Conservation (phyloP, 2,113 vertebrate species). For the Rattus rattus region DNA sequence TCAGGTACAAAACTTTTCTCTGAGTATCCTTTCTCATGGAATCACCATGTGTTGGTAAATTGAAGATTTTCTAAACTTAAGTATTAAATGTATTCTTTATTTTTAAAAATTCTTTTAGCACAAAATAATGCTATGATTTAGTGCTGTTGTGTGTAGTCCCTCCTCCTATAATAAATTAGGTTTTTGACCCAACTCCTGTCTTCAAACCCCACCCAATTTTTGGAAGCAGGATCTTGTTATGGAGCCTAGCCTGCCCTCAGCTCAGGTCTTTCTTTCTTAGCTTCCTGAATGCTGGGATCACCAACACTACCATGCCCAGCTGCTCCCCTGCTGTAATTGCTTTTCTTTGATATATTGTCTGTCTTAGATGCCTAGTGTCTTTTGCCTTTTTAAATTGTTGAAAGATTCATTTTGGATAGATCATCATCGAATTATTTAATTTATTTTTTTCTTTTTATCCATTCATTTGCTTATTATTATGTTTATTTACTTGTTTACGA, state of each 20-base stretch:
- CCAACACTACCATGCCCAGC: not conserved
- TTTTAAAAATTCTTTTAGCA: not conserved
- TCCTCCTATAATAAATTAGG: not conserved
- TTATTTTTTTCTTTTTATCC: not conserved
- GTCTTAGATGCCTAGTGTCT: not conserved
- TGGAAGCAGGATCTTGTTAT: not conserved
- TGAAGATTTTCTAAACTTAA: constrained; percentile 12
- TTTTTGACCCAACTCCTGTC: not conserved
- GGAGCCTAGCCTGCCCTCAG: not conserved
- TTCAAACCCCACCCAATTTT: not conserved
- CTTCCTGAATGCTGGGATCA: not conserved
- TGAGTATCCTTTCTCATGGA: not conserved
- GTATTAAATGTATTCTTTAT: not conserved
- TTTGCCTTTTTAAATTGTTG: not conserved
- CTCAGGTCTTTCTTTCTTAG: not conserved
- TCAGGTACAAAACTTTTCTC: not conserved
- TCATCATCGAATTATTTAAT: not conserved
- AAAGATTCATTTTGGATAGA: not conserved
- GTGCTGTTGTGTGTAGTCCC: not conserved
- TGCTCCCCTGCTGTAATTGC: not conserved
- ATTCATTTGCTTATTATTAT: not conserved
- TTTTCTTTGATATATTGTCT: not conserved
- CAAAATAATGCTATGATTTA: not conserved
- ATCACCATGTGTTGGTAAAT: not conserved
- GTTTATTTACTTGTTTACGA: not conserved